Evolutionary conservation across 2,797 vertebrate genomes (phyloP), one percentile per base, ranked within the genome.

Genomic region (Arctocebus calabarensis): DNA sequence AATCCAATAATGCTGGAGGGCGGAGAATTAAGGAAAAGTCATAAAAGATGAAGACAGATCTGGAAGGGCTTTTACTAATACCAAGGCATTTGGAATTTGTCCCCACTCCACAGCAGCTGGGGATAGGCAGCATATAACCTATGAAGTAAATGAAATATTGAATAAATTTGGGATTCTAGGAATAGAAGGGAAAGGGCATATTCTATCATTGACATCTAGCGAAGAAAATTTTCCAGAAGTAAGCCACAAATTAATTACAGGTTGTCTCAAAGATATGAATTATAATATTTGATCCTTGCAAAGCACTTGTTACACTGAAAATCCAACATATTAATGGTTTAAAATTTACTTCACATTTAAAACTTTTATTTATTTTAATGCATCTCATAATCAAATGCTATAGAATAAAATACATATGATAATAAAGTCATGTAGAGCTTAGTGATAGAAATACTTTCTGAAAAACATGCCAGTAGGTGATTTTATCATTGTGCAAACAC

Each of bases 341-440:
- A 64, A 95, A 89, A 91, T 85, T 68, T 77, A 93, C 4, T 43
- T 3, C 55, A 70, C 25, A 34, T 95, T 68, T 68, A 70, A 87
- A 34, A 71, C 52, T 66, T 93, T 11, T 71, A 68, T 57, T 90
- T 91, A 71, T 88, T 93, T 82, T 83, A 43, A 77, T 57, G 45
- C 52, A 73, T 20, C 40, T 91, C 55, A 52, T 89, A 11, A 74
- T 45, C 10, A 82, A 94, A 73, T 88, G 55, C 52, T 84, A 45
- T 32, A 74, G 43, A 93, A 82, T 88, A 37, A 85, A 94, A 22
- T 37, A 32, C 19, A 82, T 2, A 43, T 62, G 13, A 16, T 48
- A 78, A 92, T 73, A 83, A 14, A 79, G 12, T 57, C 52, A 16
- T 14, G 14, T 2, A 23, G 17, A 25, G n/a, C 52, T 79, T 79